Evolutionary conservation across 1,140 invertebrate species (phyloP), one percentile per base, ranked within the genome.

Genomic region (Asbolus verrucosus): DNA sequence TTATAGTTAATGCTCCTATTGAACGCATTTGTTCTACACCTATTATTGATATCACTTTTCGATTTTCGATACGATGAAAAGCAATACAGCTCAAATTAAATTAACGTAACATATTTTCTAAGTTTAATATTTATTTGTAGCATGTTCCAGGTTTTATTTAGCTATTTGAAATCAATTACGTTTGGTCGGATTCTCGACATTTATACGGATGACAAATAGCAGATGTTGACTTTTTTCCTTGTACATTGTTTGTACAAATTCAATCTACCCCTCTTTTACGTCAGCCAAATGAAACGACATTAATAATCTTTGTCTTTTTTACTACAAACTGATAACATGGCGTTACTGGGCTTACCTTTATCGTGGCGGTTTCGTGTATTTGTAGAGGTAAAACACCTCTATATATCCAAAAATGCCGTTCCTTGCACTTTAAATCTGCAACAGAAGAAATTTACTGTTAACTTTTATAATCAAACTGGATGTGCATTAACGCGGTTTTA

Each of bases 131-230:
- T 43, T 43, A 9, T 11, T 14, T 43, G 16, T 6, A 14, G 11
- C 15, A 11, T 9, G 16, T 14, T 14, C 13, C 11, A 5, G 9
- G 15, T 18, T 43, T 43, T 43, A 43, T 43, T 43, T 43, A 43
- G 15, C 13, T 14, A 43, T 43, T n/a, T 43, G 39, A 14, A 43
- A 43, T 43, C 39, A 43, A 43, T 43, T 43, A 43, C 39, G 39
- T 43, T 43, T 43, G 13, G 39, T 16, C 39, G 39, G 39, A 43
- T 43, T 43, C 39, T 43, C 39, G 13, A 36, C 33, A 36, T 36
- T n/a, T 27, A 36, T 36, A 6, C 5, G 4, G 39, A 43, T 14
- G 15, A 43, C 39, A 43, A 43, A 43, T 43, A 43, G 39, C 13
- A 43, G 13, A 43, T 43, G 9, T 43, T 43, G 39, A 43, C 39